phyloP scores from a whole-genome alignment of 2,888 invertebrate genomes.

The Cryptus viduatorius region DNA sequence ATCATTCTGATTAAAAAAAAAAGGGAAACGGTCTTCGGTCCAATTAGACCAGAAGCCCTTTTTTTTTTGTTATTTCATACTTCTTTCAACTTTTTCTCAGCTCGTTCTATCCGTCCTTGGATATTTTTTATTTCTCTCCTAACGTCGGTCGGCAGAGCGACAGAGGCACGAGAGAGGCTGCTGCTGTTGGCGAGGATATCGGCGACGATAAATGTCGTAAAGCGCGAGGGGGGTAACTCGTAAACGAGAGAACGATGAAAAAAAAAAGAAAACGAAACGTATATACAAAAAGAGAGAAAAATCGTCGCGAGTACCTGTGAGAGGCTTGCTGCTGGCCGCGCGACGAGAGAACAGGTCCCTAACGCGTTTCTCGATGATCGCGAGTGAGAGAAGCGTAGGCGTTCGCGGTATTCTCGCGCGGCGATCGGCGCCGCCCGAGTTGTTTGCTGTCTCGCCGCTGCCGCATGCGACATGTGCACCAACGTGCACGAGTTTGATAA shows the following conservation, averaged over 20 bases:
- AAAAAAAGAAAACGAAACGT: constrained; percentile 25
- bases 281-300: constrained; percentile 32
- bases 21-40: constrained; percentile 1
- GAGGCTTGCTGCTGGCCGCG: constrained; percentile 64
- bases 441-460: constrained; percentile 52
- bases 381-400: constrained; percentile 66
- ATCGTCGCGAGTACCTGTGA: constrained; percentile 58
- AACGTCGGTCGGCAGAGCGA: constrained; percentile 52
- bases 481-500: constrained; percentile 58
- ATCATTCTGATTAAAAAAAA: not conserved
- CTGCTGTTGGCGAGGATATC: constrained; percentile 61
- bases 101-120: constrained; percentile 52
- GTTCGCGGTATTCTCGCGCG: constrained; percentile 64
- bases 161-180: constrained; percentile 56
- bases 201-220: constrained; percentile 81
- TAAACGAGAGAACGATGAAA: constrained; percentile 78
- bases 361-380: constrained; percentile 65
- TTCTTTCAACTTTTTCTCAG: constrained; percentile 42
- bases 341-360: constrained; percentile 70
- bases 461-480: constrained; percentile 17
- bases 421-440: constrained; percentile 49
- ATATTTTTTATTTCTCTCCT: constrained; percentile 45
- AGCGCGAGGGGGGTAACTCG: constrained; percentile 80
- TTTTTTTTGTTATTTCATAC: constrained; percentile 22
- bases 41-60: constrained; percentile 29